phyloP scores from a whole-genome alignment of 2,113 vertebrate species.

The Rana temporaria region DNA sequence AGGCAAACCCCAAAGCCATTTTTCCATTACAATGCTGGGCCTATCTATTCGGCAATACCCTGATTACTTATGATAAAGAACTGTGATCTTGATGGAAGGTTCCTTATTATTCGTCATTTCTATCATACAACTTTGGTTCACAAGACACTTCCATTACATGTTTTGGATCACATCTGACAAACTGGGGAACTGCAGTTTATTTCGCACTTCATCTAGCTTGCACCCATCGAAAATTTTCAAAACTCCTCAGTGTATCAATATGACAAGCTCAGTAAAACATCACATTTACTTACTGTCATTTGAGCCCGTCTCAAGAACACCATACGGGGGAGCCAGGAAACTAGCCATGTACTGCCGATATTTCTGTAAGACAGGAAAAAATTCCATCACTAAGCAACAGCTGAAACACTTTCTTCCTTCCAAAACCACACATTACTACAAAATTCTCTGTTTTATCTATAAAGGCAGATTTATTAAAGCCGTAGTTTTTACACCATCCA shows the following conservation, averaged over 20 bases:
- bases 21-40: no score
- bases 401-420: not conserved
- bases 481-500: no score
- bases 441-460: not conserved
- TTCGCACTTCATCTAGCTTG: not conserved
- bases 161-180: constrained; percentile 11
- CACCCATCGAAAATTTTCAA: not conserved
- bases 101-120: not conserved
- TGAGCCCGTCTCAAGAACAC: constrained; percentile 92
- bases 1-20: no score
- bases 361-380: constrained; percentile 79
- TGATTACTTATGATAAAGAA: no score
- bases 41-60: no score
- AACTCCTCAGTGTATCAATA: no score
- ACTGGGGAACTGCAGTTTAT: not conserved
- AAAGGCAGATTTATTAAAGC: no score
- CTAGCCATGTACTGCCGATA: constrained; percentile 95
- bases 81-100: no score
- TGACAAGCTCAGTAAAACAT: not conserved
- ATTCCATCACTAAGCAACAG: not conserved
- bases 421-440: not conserved
- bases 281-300: constrained; percentile 87
- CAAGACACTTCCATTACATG: not conserved
- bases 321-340: constrained; percentile 93
- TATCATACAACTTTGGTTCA: no score